These are phyloP conservation scores for Ochropleura plecta DNA, from an alignment of 2,888 invertebrate genomes.

Conservation along the genomic window DNA sequence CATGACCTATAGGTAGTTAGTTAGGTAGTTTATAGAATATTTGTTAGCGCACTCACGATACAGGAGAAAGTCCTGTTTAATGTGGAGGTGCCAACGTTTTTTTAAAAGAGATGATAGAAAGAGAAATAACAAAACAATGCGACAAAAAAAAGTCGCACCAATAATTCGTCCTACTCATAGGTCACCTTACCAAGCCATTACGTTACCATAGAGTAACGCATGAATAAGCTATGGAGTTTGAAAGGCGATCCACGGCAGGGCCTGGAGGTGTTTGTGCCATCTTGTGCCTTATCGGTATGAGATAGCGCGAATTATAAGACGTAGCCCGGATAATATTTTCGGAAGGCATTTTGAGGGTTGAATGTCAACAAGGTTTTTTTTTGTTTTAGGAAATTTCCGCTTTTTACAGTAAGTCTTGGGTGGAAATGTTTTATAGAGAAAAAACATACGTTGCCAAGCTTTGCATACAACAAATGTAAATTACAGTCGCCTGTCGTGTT, in stretches of 20 bases:
- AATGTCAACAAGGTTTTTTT: slow-evolving; percentile 28
- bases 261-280: slow-evolving; percentile 68
- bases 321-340: slow-evolving; percentile 8
- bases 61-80: too few species aligned
- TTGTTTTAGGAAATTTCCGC: neutral
- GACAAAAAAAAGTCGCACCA: slow-evolving; percentile 26
- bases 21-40: too few species aligned
- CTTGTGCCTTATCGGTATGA: slow-evolving; percentile 71
- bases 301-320: slow-evolving; percentile 70
- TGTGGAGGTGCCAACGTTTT: too few species aligned
- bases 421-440: neutral
- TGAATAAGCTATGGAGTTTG: slow-evolving; percentile 77
- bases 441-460: neutral
- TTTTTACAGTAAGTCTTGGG: neutral
- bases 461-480: neutral
- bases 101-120: too few species aligned
- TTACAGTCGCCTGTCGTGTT: too few species aligned
- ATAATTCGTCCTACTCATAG: slow-evolving; percentile 32
- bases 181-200: slow-evolving; percentile 67
- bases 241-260: slow-evolving; percentile 71
- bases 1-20: too few species aligned
- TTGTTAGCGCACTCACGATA: too few species aligned
- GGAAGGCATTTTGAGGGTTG: slow-evolving; percentile 26
- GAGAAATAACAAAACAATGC: too few species aligned
- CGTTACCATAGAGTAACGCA: slow-evolving; percentile 71